phyloP scores from a whole-genome alignment of 1,140 invertebrate genomes.

The Hesperophylax magnus region DNA sequence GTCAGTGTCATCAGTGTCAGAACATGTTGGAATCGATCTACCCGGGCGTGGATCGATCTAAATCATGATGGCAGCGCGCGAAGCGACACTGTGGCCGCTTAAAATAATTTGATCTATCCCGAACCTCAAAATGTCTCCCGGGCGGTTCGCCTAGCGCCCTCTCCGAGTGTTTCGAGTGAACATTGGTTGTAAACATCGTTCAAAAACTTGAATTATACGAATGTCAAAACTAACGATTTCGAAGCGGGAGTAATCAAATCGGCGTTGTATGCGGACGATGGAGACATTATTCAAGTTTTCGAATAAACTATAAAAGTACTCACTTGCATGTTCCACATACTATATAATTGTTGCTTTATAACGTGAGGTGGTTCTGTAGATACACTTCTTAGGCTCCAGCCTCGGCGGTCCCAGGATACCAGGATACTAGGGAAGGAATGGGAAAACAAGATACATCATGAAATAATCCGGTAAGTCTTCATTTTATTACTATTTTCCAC shows the following conservation, averaged over 20 bases:
- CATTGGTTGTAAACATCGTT: conserved; percentile 44
- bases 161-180: conserved; percentile 30
- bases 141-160: background rate
- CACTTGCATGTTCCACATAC: conserved; percentile 1
- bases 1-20: conserved; percentile 27
- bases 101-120: conserved; percentile 38
- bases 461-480: conserved; percentile 52
- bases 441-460: conserved; percentile 53
- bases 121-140: background rate
- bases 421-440: conserved; percentile 48
- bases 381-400: background rate
- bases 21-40: conserved; percentile 41
- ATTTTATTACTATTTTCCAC: background rate
- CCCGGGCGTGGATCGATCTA: conserved; percentile 37
- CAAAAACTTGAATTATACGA: conserved; percentile 8
- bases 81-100: conserved; percentile 33
- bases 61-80: conserved; percentile 38
- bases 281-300: background rate
- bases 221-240: background rate
- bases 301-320: background rate
- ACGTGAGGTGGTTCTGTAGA: conserved; percentile 24
- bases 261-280: background rate
- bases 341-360: conserved; percentile 37
- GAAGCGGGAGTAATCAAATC: background rate
- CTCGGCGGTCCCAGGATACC: conserved; percentile 9